These are phyloP conservation scores for Glyphotaelius pellucidus DNA, from an alignment of 2,888 invertebrate species.

Conservation along the genomic window DNA sequence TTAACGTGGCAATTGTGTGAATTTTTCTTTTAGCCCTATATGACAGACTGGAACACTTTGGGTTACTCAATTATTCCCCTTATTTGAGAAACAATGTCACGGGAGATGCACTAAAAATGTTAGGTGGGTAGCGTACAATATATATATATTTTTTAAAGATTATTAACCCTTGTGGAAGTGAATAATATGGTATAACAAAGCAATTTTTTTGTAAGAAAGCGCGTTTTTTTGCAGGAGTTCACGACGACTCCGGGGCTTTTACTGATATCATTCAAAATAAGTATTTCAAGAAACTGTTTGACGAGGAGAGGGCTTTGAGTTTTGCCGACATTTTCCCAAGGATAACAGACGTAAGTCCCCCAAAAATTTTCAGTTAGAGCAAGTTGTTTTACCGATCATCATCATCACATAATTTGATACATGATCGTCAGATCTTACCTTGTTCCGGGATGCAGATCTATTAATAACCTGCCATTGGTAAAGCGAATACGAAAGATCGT, in stretches of 20 bases:
- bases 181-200: not conserved
- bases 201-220: not conserved
- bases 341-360: conserved; percentile 74
- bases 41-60: conserved; percentile 66
- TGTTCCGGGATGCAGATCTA: too few relatives aligned
- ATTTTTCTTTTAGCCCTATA: conserved; percentile 68
- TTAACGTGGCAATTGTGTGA: not conserved
- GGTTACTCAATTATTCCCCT: conserved; percentile 66
- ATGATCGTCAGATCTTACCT: too few relatives aligned
- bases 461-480: too few relatives aligned
- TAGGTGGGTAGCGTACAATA: conserved; percentile 65
- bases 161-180: not conserved
- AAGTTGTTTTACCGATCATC: too few relatives aligned
- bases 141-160: too few relatives aligned
- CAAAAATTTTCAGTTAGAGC: not conserved
- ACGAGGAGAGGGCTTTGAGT: conserved; percentile 70
- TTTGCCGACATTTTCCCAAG: conserved; percentile 73
- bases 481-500: not conserved
- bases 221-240: conserved; percentile 69
- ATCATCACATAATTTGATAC: too few relatives aligned
- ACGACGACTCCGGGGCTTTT: conserved; percentile 72
- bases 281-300: conserved; percentile 71
- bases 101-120: conserved; percentile 67
- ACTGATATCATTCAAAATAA: conserved; percentile 71
- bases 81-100: conserved; percentile 68